Base-by-base conservation (phyloP, 2,113 vertebrate species). In the Elachura formosa region DNA sequence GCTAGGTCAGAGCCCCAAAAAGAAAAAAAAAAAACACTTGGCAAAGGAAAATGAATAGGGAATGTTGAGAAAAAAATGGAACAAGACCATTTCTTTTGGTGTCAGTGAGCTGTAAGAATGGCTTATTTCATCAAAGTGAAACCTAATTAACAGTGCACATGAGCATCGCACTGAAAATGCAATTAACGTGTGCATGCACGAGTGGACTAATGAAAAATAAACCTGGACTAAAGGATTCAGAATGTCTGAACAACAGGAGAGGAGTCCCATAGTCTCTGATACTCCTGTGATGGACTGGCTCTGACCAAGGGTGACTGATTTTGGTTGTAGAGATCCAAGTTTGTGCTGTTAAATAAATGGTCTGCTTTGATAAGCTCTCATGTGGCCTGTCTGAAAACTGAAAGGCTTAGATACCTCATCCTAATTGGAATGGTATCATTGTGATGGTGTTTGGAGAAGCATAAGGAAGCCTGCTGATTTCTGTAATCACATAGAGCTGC, bases 51-150 rank as follows among this genome's bases (percentile, higher is more conserved):
- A 87, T 62, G 9, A 88, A 88, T 74, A 69, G n/a, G 29, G 31
- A 80, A 77, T 23, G 40, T n/a, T 55, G 62, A 22, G 80, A 72
- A 84, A 84, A 84, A 87, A 89, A 45, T 9, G 6, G 59, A 88
- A 64, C 8, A 5, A 87, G 51, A 74, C 46, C 59, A 23, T 54
- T 96, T 90, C 94, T 94, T 96, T 95, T 77, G 61, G 88, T 90
- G 67, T 69, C 75, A 93, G 79, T 40, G 75, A 96, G 94, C 79
- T 95, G 95, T 74, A 93, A 96, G 75, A 88, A 95, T 48, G 85
- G 55, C 43, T 93, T 92, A 80, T 62, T 95, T 94, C 79, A 95
- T 90, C 88, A 77, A 92, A 96, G 90, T 40, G 59, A 92, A 93
- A 91, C 55, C 63, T 74, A 94, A 96, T 96, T 95, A 96, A 91